phyloP scores from a whole-genome alignment of 2,113 vertebrate species.

The Formicarius rufipectus region DNA sequence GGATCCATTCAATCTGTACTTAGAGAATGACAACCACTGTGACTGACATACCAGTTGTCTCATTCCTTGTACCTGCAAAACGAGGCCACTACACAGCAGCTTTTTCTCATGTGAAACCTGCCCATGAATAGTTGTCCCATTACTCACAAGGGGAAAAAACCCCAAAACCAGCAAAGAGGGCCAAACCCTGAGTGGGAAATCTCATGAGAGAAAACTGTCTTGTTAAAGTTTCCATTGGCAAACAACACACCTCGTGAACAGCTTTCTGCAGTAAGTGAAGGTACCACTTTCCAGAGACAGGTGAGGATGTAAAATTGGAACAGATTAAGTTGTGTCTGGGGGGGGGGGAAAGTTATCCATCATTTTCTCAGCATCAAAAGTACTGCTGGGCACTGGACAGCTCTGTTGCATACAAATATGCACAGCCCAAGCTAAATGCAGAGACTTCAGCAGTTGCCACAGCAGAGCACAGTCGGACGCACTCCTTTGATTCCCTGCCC shows the following conservation, averaged over 20 bases:
- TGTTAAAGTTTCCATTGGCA: background rate
- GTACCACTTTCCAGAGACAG: background rate
- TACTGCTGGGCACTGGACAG: background rate
- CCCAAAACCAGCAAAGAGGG: background rate
- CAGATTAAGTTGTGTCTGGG: background rate
- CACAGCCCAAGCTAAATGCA: background rate
- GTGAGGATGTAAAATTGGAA: background rate
- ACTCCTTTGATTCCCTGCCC: conserved; percentile 16
- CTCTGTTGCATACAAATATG: background rate
- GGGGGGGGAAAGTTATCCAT: fast-evolving
- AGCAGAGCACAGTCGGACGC: fast-evolving
- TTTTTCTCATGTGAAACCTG: background rate
- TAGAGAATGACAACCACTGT: background rate
- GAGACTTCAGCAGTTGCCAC: background rate
- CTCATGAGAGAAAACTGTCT: background rate
- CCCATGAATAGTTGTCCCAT: background rate
- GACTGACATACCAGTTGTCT: background rate
- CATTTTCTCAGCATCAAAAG: background rate
- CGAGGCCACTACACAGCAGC: background rate
- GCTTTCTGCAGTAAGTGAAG: background rate
- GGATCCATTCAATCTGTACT: background rate
- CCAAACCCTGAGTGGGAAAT: background rate
- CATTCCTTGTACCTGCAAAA: background rate
- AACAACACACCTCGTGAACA: background rate
- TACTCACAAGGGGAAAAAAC: background rate